phyloP scores from a whole-genome alignment of 2,888 invertebrate species.

The Cephus runcator region DNA sequence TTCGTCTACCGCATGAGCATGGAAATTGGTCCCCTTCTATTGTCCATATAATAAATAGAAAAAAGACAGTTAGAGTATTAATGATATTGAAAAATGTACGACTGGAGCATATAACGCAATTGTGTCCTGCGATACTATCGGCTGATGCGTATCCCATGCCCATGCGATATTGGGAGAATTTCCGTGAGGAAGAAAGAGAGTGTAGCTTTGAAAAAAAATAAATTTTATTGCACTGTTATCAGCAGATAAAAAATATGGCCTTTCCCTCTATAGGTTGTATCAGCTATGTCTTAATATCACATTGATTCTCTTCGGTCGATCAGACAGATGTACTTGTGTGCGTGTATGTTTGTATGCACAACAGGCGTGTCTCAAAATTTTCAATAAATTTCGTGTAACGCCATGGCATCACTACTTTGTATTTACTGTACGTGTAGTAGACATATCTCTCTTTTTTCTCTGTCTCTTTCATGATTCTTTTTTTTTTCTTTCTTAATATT shows the following conservation, averaged over 20 bases:
- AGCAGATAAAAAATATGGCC: conserved; percentile 42
- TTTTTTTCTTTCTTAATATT: not conserved
- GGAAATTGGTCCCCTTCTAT: not conserved
- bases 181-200: conserved; percentile 42
- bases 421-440: not conserved
- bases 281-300: conserved; percentile 38
- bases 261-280: conserved; percentile 23
- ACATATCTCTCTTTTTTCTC: conserved; percentile 18
- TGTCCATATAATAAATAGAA: not conserved
- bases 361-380: not conserved
- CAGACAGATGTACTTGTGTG: not conserved
- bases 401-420: not conserved
- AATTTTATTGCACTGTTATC: conserved; percentile 34
- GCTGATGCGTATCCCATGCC: not conserved
- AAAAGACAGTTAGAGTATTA: not conserved
- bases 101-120: not conserved
- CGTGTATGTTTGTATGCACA: not conserved
- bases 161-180: conserved; percentile 24
- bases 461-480: conserved; percentile 18
- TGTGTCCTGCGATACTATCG: not conserved
- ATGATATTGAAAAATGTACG: not conserved
- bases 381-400: not conserved
- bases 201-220: conserved; percentile 39
- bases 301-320: conserved; percentile 19
- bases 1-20: conserved; percentile 1